Evolutionary conservation across 2,113 vertebrate genomes (phyloP).

Genomic region (Hirundichthys speculiger): DNA sequence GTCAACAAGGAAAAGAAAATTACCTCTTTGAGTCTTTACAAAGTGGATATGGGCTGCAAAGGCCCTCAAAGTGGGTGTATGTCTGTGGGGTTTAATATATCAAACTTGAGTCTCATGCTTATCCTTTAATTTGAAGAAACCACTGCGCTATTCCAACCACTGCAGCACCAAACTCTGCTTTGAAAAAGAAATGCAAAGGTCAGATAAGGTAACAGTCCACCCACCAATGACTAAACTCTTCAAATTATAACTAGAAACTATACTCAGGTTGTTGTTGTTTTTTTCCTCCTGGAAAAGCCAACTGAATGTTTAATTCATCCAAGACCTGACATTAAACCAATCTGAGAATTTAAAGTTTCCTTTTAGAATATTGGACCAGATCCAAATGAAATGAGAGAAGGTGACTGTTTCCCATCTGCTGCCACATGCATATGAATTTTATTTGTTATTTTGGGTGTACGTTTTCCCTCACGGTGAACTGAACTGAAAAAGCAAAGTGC

Average conservation of each 20-base stretch:
- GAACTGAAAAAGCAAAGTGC: slow-evolving; percentile 20
- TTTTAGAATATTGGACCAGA: slow-evolving; percentile 3
- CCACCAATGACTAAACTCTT: slow-evolving; percentile 18
- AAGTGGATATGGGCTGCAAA: slow-evolving; percentile 37
- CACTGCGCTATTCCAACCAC: slow-evolving; percentile 7
- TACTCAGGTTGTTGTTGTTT: slow-evolving; percentile 3
- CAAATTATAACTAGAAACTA: slow-evolving; percentile 6
- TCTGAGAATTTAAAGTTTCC: neutral
- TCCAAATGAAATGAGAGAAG: neutral
- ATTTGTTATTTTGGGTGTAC: slow-evolving; percentile 7
- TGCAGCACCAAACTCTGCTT: slow-evolving; percentile 16
- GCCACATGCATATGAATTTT: neutral
- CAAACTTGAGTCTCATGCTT: slow-evolving; percentile 23
- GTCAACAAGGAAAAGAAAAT: slow-evolving; percentile 51
- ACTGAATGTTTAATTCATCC: slow-evolving; percentile 3
- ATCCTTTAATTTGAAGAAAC: slow-evolving; percentile 60
- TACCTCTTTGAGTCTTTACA: slow-evolving; percentile 56
- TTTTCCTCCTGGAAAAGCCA: slow-evolving; percentile 3
- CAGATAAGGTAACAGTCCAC: slow-evolving; percentile 23
- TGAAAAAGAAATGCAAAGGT: slow-evolving; percentile 35
- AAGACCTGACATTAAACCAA: slow-evolving; percentile 1
- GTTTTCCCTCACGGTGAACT: slow-evolving; percentile 16
- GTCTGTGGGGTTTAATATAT: slow-evolving; percentile 40
- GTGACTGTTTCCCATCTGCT: neutral
- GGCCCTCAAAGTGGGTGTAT: slow-evolving; percentile 43